Evolutionary conservation across 2,888 invertebrate species (phyloP), one percentile per base, ranked within the genome.

Genomic region (Elmis aenea): DNA sequence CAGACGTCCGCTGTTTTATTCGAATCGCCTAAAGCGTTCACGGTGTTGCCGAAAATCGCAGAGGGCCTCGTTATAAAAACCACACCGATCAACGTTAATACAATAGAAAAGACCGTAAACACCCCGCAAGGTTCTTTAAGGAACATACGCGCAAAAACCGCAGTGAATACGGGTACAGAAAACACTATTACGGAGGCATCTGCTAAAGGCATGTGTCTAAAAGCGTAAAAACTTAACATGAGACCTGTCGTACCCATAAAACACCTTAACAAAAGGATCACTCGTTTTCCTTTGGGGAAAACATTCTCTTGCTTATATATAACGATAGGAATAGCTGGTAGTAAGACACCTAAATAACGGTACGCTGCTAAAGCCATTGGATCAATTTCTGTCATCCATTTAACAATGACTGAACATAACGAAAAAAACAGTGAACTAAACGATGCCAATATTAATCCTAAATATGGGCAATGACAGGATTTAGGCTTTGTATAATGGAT

Each of bases 171-270:
- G 1, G 92, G 92, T 30, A 90, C 90, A 23, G 90, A 91, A 66
- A 92, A 92, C 14, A 92, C 89, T 43, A 90, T 85, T 2, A 90
- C 89, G 3, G 89, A 89, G 12, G 92, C 91, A 67, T 93, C 91
- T 13, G 90, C 92, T 46, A 93, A 67, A 1, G 91, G 90, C 86
- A 93, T 90, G 59, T 90, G 84, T 12, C 89, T 77, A 58, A 92
- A 89, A 5, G 93, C 91, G 64, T 90, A 91, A 62, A 92, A 93
- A 69, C 89, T 88, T 57, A 91, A 74, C 82, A 90, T 87, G 34
- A 93, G 70, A 1, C 89, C 87, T 1, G 88, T 84, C 11, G 91
- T 87, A 21, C 92, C 92, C 32, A 88, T 84, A 45, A 92, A 77
- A 37, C 89, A 91, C 26, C 93, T 76, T 34, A 91, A 66, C 26